These are phyloP conservation scores for Micronisus gabar DNA, from an alignment of 2,113 vertebrate genomes.

Conservation along the genomic window DNA sequence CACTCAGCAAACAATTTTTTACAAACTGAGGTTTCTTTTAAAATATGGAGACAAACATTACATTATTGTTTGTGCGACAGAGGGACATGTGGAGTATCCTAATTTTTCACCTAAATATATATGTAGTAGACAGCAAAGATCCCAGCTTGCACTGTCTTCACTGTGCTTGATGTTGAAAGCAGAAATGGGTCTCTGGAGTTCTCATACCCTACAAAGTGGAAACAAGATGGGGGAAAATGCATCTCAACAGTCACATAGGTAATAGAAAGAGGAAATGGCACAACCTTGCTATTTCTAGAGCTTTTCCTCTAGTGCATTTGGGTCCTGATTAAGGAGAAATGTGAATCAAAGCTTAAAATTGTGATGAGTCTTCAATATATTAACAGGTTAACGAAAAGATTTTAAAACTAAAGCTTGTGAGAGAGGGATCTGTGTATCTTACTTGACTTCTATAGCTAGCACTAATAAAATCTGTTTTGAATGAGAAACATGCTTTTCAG, in stretches of 20 bases:
- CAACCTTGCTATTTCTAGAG: background rate
- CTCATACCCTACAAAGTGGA: background rate
- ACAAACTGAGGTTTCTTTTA: background rate
- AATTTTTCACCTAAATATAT: background rate
- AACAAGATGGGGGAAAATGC: background rate
- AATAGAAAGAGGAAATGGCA: background rate
- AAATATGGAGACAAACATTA: background rate
- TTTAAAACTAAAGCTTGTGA: background rate
- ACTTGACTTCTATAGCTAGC: background rate
- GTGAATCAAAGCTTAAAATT: background rate
- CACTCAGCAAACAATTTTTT: background rate
- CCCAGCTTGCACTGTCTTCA: background rate
- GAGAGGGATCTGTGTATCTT: background rate
- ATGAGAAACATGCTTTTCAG: background rate
- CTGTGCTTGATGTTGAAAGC: background rate
- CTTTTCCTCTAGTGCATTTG: background rate
- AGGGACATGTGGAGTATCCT: background rate
- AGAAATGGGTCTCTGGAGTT: background rate
- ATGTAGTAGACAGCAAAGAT: background rate
- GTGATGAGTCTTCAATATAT: background rate
- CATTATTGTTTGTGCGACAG: background rate
- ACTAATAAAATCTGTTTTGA: background rate
- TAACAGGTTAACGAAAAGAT: background rate
- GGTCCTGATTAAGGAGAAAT: background rate
- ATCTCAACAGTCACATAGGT: background rate